phyloP scores from a whole-genome alignment of 1,140 invertebrate genomes.

The Ruditapes philippinarum region DNA sequence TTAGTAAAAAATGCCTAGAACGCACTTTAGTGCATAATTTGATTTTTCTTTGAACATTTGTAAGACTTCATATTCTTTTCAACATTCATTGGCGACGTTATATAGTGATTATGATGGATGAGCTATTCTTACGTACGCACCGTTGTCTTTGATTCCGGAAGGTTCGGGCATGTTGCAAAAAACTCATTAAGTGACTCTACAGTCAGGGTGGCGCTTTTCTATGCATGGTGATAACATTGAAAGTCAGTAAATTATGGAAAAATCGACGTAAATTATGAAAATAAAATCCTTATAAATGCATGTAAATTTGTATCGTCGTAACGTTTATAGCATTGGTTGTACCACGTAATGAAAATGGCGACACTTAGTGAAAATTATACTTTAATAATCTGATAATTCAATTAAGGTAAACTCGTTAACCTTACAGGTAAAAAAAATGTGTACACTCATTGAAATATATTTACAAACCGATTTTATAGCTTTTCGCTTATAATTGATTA shows the following conservation, averaged over 20 bases:
- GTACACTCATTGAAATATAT: background rate
- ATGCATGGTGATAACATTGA: background rate
- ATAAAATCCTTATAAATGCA: constrained; percentile 21
- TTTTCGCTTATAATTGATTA: background rate
- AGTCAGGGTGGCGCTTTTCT: background rate
- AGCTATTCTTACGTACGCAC: background rate
- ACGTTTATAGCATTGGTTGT: constrained; percentile 3
- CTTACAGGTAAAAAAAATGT: background rate
- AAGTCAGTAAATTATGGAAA: constrained; percentile 37
- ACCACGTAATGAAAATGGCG: constrained; percentile 30
- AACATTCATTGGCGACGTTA: constrained; percentile 44
- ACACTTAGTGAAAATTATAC: constrained; percentile 11
- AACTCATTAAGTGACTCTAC: background rate
- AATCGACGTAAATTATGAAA: constrained; percentile 21
- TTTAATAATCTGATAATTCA: constrained; percentile 42
- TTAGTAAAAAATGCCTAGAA: constrained; percentile 25
- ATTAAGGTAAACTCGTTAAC: constrained; percentile 43
- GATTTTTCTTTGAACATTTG: constrained; percentile 37
- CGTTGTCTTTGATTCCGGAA: constrained; percentile 37
- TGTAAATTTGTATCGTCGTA: background rate
- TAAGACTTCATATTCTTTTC: constrained; percentile 20
- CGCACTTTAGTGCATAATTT: constrained; percentile 39
- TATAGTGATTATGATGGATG: constrained; percentile 34
- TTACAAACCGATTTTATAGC: background rate
- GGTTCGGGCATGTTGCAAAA: constrained; percentile 27